Base-by-base conservation (phyloP, 2,113 vertebrate genomes). In the Hippopotamus amphibius region DNA sequence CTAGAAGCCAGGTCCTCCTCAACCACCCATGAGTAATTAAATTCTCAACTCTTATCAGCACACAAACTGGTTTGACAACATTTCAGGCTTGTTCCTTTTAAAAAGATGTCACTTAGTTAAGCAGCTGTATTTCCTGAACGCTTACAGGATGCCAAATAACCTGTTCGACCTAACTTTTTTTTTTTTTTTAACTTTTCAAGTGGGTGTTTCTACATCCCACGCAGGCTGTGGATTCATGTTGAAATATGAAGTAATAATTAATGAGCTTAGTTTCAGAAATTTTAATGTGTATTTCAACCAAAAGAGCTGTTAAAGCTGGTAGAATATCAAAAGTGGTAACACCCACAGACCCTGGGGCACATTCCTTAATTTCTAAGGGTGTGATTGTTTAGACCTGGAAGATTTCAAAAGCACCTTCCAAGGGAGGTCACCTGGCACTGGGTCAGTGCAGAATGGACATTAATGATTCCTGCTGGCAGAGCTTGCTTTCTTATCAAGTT, bases 401-500 rank as follows among this genome's bases (percentile, higher is more conserved):
- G 95, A 93, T 97, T 98, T 98, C 97, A 97, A 82, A 98, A 97
- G 97, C 97, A 98, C 97, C 97, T 98, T 72, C 90, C 89, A 65
- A 96, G 93, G 97, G 96, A 96, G 88, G 90, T 97, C 96, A 88
- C 95, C 88, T 97, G 97, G 63, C 96, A 94, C 84, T 88, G 63
- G 97, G 95, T 93, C 92, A 79, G 77, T 91, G 84, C 61, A 83
- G 76, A 97, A 95, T 95, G 97, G 93, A 86, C 65, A 89, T 92
- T 85, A 88, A 77, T 33, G 57, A 92, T 93, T 0, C 0, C 68
- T 96, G 93, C 68, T 93, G 30, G 22, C 72, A 55, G 53, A 53
- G 88, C 76, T 90, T 98, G 81, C 30, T 95, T 96, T 90, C 95
- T 97, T 98, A 96, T 2, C 4, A 96, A 96, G 83, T 95, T 96